These are phyloP conservation scores for Trogon surrucura DNA, from an alignment of 2,113 vertebrate genomes.

Conservation along the genomic window DNA sequence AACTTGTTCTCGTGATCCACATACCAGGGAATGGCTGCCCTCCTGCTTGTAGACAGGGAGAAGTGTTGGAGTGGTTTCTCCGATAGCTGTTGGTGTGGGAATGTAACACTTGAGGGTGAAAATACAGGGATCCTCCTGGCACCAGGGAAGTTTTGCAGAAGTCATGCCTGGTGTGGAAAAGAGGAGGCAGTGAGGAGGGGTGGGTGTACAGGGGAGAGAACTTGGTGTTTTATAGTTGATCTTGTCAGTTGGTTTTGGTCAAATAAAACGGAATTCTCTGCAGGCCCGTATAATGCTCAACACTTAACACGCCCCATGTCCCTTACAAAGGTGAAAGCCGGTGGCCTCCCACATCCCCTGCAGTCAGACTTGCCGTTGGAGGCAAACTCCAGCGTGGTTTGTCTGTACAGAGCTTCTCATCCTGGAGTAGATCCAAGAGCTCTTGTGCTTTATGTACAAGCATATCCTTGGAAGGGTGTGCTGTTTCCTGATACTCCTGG, in stretches of 20 bases:
- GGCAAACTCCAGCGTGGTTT: background rate
- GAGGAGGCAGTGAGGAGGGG: background rate
- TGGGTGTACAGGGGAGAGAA: rapidly evolving
- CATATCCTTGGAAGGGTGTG: background rate
- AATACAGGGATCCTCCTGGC: background rate
- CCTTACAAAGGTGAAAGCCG: background rate
- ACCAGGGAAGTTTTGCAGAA: background rate
- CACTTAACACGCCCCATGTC: background rate
- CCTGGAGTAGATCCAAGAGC: background rate
- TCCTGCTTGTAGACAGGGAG: background rate
- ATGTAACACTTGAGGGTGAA: background rate
- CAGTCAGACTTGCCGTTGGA: background rate
- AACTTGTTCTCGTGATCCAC: background rate
- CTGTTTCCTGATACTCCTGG: conserved; percentile 38
- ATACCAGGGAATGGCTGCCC: background rate
- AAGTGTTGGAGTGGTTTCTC: background rate
- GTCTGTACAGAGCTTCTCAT: background rate
- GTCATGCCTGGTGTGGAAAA: background rate
- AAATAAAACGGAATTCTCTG: background rate
- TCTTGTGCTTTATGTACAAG: background rate
- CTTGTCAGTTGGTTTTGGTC: background rate
- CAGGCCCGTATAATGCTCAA: background rate
- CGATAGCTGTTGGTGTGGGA: background rate
- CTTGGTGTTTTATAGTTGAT: background rate
- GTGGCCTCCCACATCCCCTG: background rate